A percentile compares a stretch with the other conserved stretches of the same genome.
Evolutionary conservation across 1,140 invertebrate species (phyloP).

Genomic region (Choristoneura fumiferana): DNA sequence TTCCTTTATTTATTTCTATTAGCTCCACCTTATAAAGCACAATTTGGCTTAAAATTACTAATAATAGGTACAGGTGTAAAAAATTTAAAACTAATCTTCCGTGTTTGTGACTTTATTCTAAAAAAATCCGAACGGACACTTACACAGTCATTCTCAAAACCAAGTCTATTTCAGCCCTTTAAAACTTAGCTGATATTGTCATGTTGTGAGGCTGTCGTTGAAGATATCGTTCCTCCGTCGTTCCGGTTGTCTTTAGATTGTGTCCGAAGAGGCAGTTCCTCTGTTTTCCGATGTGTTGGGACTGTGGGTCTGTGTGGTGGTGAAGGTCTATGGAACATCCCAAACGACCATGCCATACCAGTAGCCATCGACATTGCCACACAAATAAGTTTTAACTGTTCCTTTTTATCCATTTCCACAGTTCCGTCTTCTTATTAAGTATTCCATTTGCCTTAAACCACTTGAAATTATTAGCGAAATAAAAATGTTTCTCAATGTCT

Average conservation of each 20-base stretch:
- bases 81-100: too few relatives aligned
- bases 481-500: slow-evolving; percentile 7
- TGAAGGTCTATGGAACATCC: slow-evolving; percentile 32
- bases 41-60: too few relatives aligned
- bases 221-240: slow-evolving; percentile 30
- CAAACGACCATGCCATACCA: slow-evolving; percentile 47
- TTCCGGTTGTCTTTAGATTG: slow-evolving; percentile 33
- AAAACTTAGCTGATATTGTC: not conserved
- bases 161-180: too few relatives aligned
- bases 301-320: not conserved
- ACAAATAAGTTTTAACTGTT: slow-evolving; percentile 40
- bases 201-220: not conserved
- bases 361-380: slow-evolving; percentile 49
- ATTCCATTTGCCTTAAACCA: slow-evolving; percentile 10
- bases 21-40: too few relatives aligned
- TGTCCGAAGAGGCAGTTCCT: not conserved
- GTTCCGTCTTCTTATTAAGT: not conserved
- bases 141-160: too few relatives aligned
- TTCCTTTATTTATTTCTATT: too few relatives aligned
- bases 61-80: too few relatives aligned
- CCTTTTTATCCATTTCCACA: slow-evolving; percentile 44
- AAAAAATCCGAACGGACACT: too few relatives aligned
- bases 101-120: too few relatives aligned
- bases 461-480: not conserved
- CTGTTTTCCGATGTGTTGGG: slow-evolving; percentile 24